Conservation (phyloP, 1,140 invertebrate genomes). For the Helicoverpa armigera region DNA sequence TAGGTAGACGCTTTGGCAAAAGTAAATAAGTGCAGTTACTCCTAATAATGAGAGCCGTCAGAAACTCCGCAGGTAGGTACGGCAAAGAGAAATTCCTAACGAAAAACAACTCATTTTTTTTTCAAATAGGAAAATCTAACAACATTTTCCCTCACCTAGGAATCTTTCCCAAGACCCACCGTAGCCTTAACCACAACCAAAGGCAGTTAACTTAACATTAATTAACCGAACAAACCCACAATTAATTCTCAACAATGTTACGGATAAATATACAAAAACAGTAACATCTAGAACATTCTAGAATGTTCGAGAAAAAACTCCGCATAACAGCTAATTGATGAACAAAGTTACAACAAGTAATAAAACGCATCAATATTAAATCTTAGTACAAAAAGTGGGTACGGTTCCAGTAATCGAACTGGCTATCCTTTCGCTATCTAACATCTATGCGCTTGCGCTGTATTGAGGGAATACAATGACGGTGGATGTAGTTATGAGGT, state of each 20-base stretch:
- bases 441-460: constrained; percentile 27
- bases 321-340: constrained; percentile 21
- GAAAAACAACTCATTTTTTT: too few relatives aligned
- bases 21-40: too few relatives aligned
- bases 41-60: too few relatives aligned
- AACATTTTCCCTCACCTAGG: too few relatives aligned
- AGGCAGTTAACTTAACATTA: too few relatives aligned
- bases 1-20: too few relatives aligned
- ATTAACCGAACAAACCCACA: not conserved
- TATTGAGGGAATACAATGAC: constrained; percentile 5
- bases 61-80: too few relatives aligned
- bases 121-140: too few relatives aligned
- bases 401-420: constrained; percentile 40
- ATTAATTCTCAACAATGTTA: constrained; percentile 13
- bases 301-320: constrained; percentile 1
- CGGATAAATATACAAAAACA: constrained; percentile 7
- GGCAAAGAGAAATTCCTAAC: too few relatives aligned
- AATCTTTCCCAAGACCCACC: too few relatives aligned
- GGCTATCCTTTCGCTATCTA: constrained; percentile 43
- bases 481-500: not conserved
- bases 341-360: constrained; percentile 1
- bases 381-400: constrained; percentile 13
- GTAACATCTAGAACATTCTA: not conserved
- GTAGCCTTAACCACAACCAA: too few relatives aligned
- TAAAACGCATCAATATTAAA: constrained; percentile 40